Percentiles rank a stretch among this genome's conserved stretches.
Conservation (phyloP, 2,113 vertebrate genomes). For the Marmota monax region DNA sequence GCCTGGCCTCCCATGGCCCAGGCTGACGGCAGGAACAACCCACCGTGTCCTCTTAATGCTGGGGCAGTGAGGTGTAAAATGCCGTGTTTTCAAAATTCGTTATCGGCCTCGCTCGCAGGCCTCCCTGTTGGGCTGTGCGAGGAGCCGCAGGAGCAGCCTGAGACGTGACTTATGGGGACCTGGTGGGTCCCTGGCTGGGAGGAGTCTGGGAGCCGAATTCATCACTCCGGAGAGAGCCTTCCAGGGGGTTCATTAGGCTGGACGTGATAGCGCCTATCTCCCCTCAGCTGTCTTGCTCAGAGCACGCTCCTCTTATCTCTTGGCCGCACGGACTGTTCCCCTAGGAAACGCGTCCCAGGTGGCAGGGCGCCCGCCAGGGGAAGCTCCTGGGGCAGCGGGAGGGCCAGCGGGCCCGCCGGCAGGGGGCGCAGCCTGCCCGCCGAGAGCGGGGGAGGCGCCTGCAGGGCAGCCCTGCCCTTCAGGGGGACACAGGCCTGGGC, state of each 20-base stretch:
- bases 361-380: rapidly evolving
- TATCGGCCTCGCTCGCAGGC: not conserved
- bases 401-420: constrained; percentile 31
- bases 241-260: constrained; percentile 23
- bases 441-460: rapidly evolving
- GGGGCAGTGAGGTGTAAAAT: not conserved
- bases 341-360: not conserved
- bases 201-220: not conserved
- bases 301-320: constrained; percentile 37
- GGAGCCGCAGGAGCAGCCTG: not conserved
- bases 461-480: not conserved
- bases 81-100: constrained; percentile 50
- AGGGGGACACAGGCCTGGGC: rapidly evolving
- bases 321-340: not conserved
- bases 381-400: not conserved
- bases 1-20: rapidly evolving
- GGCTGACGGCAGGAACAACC: not conserved
- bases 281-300: constrained; percentile 27
- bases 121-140: not conserved
- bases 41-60: not conserved
- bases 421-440: constrained; percentile 63
- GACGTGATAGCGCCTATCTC: not conserved
- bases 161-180: not conserved
- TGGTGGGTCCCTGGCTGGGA: not conserved
- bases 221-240: constrained; percentile 51